Base-by-base conservation (phyloP, 2,797 vertebrate species). In the Phalloptychus januarius region DNA sequence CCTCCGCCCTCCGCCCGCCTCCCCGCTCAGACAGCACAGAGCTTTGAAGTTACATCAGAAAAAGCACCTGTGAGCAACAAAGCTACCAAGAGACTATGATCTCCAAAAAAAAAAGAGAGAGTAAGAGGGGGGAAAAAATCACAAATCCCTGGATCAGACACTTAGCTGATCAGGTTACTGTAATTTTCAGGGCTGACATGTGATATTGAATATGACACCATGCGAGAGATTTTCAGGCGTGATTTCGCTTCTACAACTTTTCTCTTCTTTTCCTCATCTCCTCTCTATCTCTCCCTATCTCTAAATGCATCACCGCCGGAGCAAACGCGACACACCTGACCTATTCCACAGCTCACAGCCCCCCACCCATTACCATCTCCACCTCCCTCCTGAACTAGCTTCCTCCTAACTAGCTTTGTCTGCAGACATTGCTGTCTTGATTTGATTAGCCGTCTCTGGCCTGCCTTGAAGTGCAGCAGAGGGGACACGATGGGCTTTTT, bases 31-130 rank as follows among this genome's bases (percentile, higher is more conserved):
- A 76, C 28, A 38, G 72, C 31, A 5, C 71, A 65, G 12, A 0
- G 79, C 94, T 95, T 95, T 95, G 93, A 95, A 93, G 93, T 90
- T 86, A 91, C 88, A 89, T 85, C 74, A 90, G 86, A 86, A 44
- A 65, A 79, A 31, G 50, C 75, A 85, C 86, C 89, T 75, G 73
- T 71, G 79, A 76, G 91, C 84, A 90, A 92, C 87, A 93, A 92
- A 93, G 91, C 74, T 44, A 76, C 74, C 79, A 54, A 50, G 54
- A 81, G 74, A 87, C 77, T 69, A 82, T 88, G 87, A 88, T 78
- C 81, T 77, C 76, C 50, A 40, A 48, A 69, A 45, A 33, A 23
- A 20, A 50, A 23, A 40, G 61, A 48, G 61, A 72, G 5, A 50
- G 20, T 20, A 23, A 50, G 33, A 42, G 58, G 42, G n/a, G 23